Percentiles rank a stretch among this genome's conserved stretches.
Evolutionary conservation across 1,140 invertebrate genomes (phyloP).

Genomic region (Panagrolaimus sp.): DNA sequence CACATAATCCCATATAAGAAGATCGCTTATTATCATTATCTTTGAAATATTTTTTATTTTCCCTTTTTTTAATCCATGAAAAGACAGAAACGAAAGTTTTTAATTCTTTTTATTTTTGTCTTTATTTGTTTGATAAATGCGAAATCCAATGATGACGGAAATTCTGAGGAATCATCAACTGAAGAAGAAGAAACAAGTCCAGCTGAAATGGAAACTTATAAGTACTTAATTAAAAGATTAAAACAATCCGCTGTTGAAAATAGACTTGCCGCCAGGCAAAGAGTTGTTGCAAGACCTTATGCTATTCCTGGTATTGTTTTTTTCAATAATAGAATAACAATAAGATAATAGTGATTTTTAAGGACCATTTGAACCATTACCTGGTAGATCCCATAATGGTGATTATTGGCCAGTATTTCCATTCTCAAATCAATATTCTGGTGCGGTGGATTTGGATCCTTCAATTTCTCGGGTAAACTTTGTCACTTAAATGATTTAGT

Average conservation of each 20-base stretch:
- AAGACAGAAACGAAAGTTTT: too few relatives aligned
- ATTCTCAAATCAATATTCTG: slow-evolving; percentile 38
- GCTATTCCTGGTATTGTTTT: background rate
- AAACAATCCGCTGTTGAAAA: background rate
- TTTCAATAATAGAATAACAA: too few relatives aligned
- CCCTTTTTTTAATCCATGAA: too few relatives aligned
- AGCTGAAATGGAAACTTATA: background rate
- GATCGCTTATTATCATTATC: too few relatives aligned
- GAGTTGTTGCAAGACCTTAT: background rate
- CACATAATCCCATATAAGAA: too few relatives aligned
- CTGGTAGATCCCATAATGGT: slow-evolving; percentile 29
- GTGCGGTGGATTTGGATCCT: slow-evolving; percentile 39
- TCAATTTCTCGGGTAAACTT: slow-evolving; percentile 37
- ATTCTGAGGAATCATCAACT: too few relatives aligned
- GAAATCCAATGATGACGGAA: background rate
- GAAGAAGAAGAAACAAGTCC: background rate
- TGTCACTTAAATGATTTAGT: too few relatives aligned
- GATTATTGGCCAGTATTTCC: slow-evolving; percentile 41
- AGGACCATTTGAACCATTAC: slow-evolving; percentile 36
- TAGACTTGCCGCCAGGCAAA: background rate
- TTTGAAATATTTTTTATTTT: too few relatives aligned
- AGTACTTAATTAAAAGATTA: slow-evolving; percentile 2
- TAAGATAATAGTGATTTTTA: background rate
- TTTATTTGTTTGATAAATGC: too few relatives aligned
- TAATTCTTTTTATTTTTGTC: too few relatives aligned